Evolutionary conservation across 2,888 invertebrate species (phyloP), one percentile per base, ranked within the genome.

Genomic region (Dicyrtoma fusca): DNA sequence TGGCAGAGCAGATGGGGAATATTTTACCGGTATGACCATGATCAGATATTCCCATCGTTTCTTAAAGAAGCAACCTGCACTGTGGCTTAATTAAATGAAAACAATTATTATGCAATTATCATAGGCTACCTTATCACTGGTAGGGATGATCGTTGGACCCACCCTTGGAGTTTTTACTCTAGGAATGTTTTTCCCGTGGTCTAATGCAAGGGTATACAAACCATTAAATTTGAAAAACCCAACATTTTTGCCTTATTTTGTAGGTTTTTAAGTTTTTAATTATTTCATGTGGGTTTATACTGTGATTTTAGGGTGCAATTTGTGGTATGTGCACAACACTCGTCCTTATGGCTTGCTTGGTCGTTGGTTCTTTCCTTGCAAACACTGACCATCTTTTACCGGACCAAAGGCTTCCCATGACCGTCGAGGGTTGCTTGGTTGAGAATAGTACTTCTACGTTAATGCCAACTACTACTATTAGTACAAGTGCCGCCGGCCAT

Each of bases 111-210:
- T n/a, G n/a, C 34, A 34, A 42, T 42, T 19, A 14, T 23, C 4
- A 17, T 14, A 34, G 34, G 34, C 19, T 11, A 14, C 25, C n/a
- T 17, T 17, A 8, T 19, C 63, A 61, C 90, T 95, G 81, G 93
- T 94, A 82, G 95, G 95, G 0, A 91, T 95, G 87, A 90, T 92
- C 25, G 93, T 94, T 1, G 95, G 95, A 1, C 91, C 95, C 0
- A 90, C 93, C 0, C 85, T 95, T 21, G 95, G 95, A 0, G 86
- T 95, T 3, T 95, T 95, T 83, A 89, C 92, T 0, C 85, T 95
- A 17, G 95, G 95, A 70, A 94, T 95, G 89, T 89, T 92, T 80
- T 90, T 94, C 79, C 95, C 95, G 0, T 91, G 90, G 88, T 90
- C 93, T 3, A 95, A 95, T 82, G 86, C 89, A 17, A 91, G 83